phyloP scores from a whole-genome alignment of 2,113 vertebrate genomes.

The Rhodinocichla rosea region DNA sequence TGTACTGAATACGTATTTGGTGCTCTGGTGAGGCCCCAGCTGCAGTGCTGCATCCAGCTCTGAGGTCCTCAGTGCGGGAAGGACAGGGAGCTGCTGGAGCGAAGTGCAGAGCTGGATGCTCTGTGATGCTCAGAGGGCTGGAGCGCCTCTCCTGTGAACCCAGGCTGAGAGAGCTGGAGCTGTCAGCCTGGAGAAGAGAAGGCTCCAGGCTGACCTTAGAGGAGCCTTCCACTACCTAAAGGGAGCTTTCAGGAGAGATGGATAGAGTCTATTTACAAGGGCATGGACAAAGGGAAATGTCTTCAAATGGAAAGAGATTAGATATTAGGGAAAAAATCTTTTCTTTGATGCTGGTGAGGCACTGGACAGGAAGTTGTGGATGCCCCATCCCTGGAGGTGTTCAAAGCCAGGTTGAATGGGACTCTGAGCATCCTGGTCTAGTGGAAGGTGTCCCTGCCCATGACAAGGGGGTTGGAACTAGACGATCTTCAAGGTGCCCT shows the following conservation, averaged over 20 bases:
- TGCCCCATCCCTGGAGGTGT: neutral
- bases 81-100: neutral
- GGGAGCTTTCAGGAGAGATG: neutral
- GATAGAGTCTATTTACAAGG: neutral
- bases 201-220: neutral
- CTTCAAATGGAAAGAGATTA: neutral
- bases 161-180: neutral
- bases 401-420: neutral
- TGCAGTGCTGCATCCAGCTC: neutral
- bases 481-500: fast-evolving
- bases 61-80: no score
- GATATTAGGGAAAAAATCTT: neutral
- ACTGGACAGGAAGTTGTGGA: neutral
- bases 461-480: neutral
- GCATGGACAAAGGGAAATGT: neutral
- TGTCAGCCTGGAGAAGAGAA: neutral
- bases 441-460: neutral
- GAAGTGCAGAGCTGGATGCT: neutral
- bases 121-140: neutral
- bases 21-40: neutral
- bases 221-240: neutral
- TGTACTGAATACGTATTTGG: neutral
- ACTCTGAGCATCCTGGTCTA: neutral
- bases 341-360: neutral
- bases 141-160: fast-evolving